Percentiles rank a stretch among this genome's conserved stretches.
Evolutionary conservation across 2,888 invertebrate species (phyloP).

Genomic region (Scaptomyza polygonia): DNA sequence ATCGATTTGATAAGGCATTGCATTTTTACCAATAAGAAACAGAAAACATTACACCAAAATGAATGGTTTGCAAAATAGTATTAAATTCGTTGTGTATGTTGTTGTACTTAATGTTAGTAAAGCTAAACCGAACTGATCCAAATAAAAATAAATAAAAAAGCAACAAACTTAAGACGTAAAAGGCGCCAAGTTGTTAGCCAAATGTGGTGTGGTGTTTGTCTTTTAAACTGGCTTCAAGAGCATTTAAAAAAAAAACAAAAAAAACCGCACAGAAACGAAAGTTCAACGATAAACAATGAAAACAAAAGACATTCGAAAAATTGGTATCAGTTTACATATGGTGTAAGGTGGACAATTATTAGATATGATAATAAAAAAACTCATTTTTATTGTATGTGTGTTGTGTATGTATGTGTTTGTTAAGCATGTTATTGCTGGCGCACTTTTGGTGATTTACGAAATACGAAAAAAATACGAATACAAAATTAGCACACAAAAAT

Average conservation of each 20-base stretch:
- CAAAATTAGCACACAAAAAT: constrained; percentile 57
- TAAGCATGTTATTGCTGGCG: constrained; percentile 11
- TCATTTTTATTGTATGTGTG: constrained; percentile 9
- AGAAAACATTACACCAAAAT: constrained; percentile 41
- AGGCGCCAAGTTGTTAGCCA: neutral
- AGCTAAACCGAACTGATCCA: neutral
- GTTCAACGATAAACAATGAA: too few relatives aligned
- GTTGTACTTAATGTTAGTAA: neutral
- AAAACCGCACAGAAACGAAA: too few relatives aligned
- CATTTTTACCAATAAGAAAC: constrained; percentile 56
- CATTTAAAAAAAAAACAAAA: too few relatives aligned
- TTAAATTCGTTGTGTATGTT: constrained; percentile 7
- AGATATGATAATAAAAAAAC: constrained; percentile 13
- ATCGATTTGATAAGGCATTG: constrained; percentile 67
- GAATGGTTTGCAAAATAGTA: constrained; percentile 23
- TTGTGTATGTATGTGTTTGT: constrained; percentile 1
- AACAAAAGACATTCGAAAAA: neutral
- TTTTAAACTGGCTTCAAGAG: too few relatives aligned
- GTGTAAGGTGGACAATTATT: constrained; percentile 8
- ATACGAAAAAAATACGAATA: constrained; percentile 54
- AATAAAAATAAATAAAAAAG: neutral
- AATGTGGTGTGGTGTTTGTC: too few relatives aligned
- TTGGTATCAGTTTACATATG: neutral
- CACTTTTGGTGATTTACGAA: constrained; percentile 34
- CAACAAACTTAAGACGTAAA: neutral